Evolutionary conservation across 2,113 vertebrate genomes (phyloP), one percentile per base, ranked within the genome.

Genomic region (Pseudorhombus dupliciocellatus): DNA sequence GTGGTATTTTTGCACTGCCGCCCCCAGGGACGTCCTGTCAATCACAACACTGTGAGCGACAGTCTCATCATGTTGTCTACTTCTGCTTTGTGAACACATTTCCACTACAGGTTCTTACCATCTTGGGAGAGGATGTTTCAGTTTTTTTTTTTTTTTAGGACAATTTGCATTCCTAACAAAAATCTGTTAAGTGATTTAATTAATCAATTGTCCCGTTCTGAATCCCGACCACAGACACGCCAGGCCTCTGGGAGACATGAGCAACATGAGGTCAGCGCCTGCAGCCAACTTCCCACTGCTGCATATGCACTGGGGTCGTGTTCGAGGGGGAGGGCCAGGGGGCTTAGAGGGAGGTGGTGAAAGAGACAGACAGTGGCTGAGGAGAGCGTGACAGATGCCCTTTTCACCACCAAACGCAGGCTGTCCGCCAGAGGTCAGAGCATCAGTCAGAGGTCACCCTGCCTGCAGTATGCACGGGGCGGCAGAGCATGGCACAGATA

Each of bases 331-430:
- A 5, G 21, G 24, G 46, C 1, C n/a, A n/a, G 59, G 20, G 31
- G 48, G 22, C 1, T 24, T 24, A 11, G 66, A 9, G 42, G 7
- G 31, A 22, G 21, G 65, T 10, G 20, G n/a, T 70, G 67, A 79
- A 70, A 74, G 73, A 73, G 68, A 86, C 84, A 90, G 84, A 85
- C 73, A 84, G 84, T 48, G 68, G 66, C 21, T 75, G 73, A 84
- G 73, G 50, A 64, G 20, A 71, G 52, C 44, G 8, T 63, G 73
- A 81, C 86, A 87, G 84, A 88, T 86, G 78, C 67, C 70, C 78
- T 60, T 84, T 83, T 85, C 82, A 83, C 62, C 40, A 42, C 46
- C 65, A 55, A 76, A 56, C 1, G 2, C 66, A 77, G 66, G 77
- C 81, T 52, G 64, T 46, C 31, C 57, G n/a, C 51, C 79, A 70